Percentiles rank a stretch among this genome's conserved stretches.
Evolutionary conservation across 1,140 invertebrate genomes (phyloP).

Genomic region (Eumeta japonica): DNA sequence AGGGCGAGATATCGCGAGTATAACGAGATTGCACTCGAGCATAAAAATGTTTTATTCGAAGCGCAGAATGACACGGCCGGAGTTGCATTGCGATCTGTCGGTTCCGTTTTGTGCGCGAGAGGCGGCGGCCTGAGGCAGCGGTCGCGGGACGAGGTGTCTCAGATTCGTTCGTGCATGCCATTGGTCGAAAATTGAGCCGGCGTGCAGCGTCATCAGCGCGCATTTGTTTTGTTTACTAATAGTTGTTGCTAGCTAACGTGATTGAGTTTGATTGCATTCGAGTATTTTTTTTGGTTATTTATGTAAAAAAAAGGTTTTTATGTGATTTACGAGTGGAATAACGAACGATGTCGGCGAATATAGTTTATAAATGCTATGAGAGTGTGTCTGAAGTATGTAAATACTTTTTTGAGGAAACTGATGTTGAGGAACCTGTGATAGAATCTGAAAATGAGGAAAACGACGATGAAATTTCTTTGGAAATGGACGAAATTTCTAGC

Average conservation of each 20-base stretch:
- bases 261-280: not conserved
- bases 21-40: too few species aligned
- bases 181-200: not conserved
- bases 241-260: not conserved
- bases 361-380: not conserved
- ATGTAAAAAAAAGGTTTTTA: not conserved
- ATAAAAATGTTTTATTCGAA: too few species aligned
- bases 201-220: too few species aligned
- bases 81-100: too few species aligned
- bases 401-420: not conserved
- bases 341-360: slow-evolving; percentile 1
- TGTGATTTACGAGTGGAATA: slow-evolving; percentile 1
- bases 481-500: not conserved
- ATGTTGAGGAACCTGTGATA: slow-evolving; percentile 1
- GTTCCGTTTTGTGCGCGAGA: too few species aligned
- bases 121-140: not conserved
- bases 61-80: too few species aligned
- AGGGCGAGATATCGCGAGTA: too few species aligned
- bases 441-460: slow-evolving; percentile 1
- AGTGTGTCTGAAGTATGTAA: not conserved
- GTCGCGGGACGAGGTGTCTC: not conserved
- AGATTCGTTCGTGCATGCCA: not conserved
- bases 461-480: not conserved
- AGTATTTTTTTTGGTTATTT: slow-evolving; percentile 1
- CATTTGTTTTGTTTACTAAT: not conserved